Evolutionary conservation across 2,888 invertebrate species (phyloP).

Genomic region (Scaptomyza reducta): DNA sequence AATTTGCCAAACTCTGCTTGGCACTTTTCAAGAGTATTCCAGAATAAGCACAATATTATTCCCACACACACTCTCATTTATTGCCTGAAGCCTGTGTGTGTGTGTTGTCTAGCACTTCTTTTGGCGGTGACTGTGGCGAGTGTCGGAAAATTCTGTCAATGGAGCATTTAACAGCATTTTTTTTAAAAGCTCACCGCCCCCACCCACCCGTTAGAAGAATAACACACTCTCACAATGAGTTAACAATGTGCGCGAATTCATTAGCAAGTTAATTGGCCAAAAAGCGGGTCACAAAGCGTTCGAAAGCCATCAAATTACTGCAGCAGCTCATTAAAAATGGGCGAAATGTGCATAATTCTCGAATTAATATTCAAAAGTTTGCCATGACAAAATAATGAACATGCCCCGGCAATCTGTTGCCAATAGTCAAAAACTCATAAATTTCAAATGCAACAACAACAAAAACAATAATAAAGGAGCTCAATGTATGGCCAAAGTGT

Average conservation of each 20-base stretch:
- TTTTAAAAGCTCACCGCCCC: background rate
- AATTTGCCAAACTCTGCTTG: too few relatives aligned
- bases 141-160: constrained; percentile 14
- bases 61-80: constrained; percentile 8
- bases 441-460: constrained; percentile 63
- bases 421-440: constrained; percentile 80
- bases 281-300: constrained; percentile 24
- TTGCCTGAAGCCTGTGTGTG: constrained; percentile 2
- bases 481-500: constrained; percentile 53
- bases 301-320: constrained; percentile 51
- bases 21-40: too few relatives aligned
- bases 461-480: constrained; percentile 28
- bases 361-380: constrained; percentile 78
- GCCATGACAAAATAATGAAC: constrained; percentile 73
- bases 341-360: constrained; percentile 70
- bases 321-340: constrained; percentile 71
- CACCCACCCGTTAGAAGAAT: background rate
- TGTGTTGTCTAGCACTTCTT: constrained; percentile 10
- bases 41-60: background rate
- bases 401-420: constrained; percentile 72
- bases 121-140: constrained; percentile 33
- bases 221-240: constrained; percentile 15
- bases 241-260: constrained; percentile 37
- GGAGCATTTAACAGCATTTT: constrained; percentile 21
- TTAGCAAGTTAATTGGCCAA: constrained; percentile 43